Evolutionary conservation across 2,113 vertebrate species (phyloP).

Genomic region (Maccullochella peelii): DNA sequence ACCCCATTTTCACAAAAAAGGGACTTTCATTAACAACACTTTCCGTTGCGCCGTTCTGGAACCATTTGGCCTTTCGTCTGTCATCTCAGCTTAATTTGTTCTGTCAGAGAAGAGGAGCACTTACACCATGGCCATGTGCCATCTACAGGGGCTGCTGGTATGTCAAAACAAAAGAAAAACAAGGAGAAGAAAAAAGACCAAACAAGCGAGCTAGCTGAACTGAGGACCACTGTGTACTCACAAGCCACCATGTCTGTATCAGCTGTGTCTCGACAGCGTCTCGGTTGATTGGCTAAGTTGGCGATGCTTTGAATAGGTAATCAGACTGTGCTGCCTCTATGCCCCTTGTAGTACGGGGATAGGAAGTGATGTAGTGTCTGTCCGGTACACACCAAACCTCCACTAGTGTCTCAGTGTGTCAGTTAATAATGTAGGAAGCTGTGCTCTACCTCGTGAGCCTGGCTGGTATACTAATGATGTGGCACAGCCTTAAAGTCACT

Average conservation of each 20-base stretch:
- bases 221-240: slow-evolving; percentile 4
- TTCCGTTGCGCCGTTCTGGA: slow-evolving; percentile 49
- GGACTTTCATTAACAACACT: slow-evolving; percentile 63
- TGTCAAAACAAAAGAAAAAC: slow-evolving; percentile 34
- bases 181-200: background rate
- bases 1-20: slow-evolving; percentile 50
- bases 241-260: slow-evolving; percentile 17
- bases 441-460: background rate
- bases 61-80: slow-evolving; percentile 62
- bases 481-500: slow-evolving; percentile 19
- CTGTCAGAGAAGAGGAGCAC: slow-evolving; percentile 54
- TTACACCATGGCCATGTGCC: background rate
- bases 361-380: slow-evolving; percentile 25
- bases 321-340: slow-evolving; percentile 11
- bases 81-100: slow-evolving; percentile 63
- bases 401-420: slow-evolving; percentile 27
- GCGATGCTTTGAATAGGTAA: slow-evolving; percentile 59
- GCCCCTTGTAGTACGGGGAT: slow-evolving; percentile 5
- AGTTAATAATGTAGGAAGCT: slow-evolving; percentile 52
- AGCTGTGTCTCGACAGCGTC: background rate
- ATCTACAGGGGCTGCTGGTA: slow-evolving; percentile 1
- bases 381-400: slow-evolving; percentile 3
- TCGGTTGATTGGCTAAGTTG: slow-evolving; percentile 35
- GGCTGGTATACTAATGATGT: slow-evolving; percentile 50
- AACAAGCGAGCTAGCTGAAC: slow-evolving; percentile 15